Conservation (phyloP, 2,797 vertebrate species). For the Fundulus diaphanus region DNA sequence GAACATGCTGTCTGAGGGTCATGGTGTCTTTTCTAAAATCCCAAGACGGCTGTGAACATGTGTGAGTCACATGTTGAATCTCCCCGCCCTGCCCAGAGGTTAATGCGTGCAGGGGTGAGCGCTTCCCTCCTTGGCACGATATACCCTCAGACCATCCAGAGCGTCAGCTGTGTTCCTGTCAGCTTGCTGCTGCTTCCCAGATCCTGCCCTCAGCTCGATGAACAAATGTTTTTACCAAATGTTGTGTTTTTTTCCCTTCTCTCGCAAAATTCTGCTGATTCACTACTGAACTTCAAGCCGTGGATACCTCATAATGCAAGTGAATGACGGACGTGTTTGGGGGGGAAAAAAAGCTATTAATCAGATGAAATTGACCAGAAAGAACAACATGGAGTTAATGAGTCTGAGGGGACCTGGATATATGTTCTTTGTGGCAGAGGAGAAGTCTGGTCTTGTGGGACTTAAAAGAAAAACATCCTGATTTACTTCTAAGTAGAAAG, state of each 20-base stretch:
- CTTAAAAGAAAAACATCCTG: conserved; percentile 45
- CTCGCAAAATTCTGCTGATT: neutral
- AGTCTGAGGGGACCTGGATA: conserved; percentile 47
- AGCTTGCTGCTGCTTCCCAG: conserved; percentile 25
- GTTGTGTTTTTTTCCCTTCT: neutral
- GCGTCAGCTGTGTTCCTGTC: conserved; percentile 22
- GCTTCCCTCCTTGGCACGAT: conserved; percentile 13
- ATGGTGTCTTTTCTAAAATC: conserved; percentile 33
- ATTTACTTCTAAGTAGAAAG: conserved; percentile 28
- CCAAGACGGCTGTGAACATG: conserved; percentile 24
- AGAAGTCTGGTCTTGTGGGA: conserved; percentile 33
- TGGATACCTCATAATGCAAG: neutral
- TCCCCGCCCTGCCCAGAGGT: conserved; percentile 35
- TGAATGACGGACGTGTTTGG: conserved; percentile 6
- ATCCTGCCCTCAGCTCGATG: neutral
- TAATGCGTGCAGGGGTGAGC: conserved; percentile 60
- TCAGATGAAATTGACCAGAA: conserved; percentile 33
- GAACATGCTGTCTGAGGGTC: conserved; percentile 27
- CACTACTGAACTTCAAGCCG: neutral
- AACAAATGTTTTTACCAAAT: neutral
- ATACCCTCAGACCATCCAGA: neutral
- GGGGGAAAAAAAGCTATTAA: conserved; percentile 30
- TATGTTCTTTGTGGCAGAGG: conserved; percentile 20
- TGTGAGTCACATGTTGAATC: conserved; percentile 62
- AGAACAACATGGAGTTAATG: conserved; percentile 45